These are phyloP conservation scores for Alces alces DNA, from an alignment of 2,113 vertebrate species.

Conservation along the genomic window DNA sequence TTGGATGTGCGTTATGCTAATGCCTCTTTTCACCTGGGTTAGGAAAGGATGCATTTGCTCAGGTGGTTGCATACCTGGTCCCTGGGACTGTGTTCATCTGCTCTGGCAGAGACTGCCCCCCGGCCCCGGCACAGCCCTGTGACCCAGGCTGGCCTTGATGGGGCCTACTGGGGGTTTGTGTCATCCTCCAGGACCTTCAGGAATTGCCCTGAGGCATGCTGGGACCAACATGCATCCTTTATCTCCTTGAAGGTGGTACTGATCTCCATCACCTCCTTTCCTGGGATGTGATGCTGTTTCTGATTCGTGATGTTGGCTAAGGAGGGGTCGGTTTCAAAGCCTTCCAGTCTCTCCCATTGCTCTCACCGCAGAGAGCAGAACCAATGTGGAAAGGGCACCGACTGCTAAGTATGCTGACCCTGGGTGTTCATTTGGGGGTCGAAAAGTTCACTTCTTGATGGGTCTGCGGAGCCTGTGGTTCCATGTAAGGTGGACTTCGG, in stretches of 20 bases:
- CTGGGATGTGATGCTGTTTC: neutral
- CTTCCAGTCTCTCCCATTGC: neutral
- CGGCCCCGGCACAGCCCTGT: rapidly evolving
- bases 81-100: rapidly evolving
- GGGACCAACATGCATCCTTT: too few species aligned
- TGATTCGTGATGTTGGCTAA: neutral
- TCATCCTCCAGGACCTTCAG: neutral
- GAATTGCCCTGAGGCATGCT: neutral
- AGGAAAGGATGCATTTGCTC: neutral
- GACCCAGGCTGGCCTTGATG: neutral
- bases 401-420: neutral
- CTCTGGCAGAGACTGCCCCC: neutral
- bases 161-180: rapidly evolving
- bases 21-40: neutral
- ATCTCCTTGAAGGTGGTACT: neutral
- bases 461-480: neutral
- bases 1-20: too few species aligned
- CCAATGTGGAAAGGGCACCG: rapidly evolving
- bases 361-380: neutral
- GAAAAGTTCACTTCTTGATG: neutral
- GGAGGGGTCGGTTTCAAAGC: neutral
- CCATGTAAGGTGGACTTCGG: neutral
- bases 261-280: neutral
- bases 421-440: neutral
- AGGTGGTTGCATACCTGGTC: rapidly evolving